Evolutionary conservation across 2,888 invertebrate genomes (phyloP), one percentile per base, ranked within the genome.

Genomic region (Pristionchus exspectatus): DNA sequence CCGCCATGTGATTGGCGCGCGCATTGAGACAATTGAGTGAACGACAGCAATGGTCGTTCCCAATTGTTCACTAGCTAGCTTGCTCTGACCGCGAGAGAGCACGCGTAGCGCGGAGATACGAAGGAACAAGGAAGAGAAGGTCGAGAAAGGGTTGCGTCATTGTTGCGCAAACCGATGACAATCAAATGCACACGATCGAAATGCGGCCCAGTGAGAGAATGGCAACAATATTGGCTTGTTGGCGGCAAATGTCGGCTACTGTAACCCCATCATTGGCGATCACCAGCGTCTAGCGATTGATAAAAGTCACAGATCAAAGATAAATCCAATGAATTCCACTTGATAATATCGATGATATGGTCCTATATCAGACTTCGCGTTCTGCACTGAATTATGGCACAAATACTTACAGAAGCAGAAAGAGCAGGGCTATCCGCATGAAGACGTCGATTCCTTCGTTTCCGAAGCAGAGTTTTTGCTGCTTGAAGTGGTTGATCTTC

Each of bases 351-450:
- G n/a, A n/a, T n/a, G n/a, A n/a, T n/a, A n/a, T n/a, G n/a, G n/a
- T 24, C 2, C 44, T 44, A 44, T 9, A 44, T 44, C 44, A 44
- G 44, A 44, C 4, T 9, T 9, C 9, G 44, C 44, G 44, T 9
- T 44, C 44, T 9, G 9, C 44, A 44, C 44, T 44, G 44, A 44
- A 33, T 10, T 2, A 2, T 33, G 33, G 66, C 21, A 2, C 1
- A n/a, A 59, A 33, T 14, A 81, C 81, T 81, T 54, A 81, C 81
- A 81, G 81, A 54, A 81, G 50, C 27, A 81, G 18, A 12, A 81
- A 44, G 2, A 81, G 50, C 27, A 81, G 44, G 14, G 81, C 50
- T 16, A 27, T 50, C 81, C 50, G 44, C 44, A 50, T 81, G 54
- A 81, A 54, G 27, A 16, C 50, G 50, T 54, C 24, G 77, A 3